phyloP scores from a whole-genome alignment of 2,888 invertebrate species.

The Campoplex nolae region DNA sequence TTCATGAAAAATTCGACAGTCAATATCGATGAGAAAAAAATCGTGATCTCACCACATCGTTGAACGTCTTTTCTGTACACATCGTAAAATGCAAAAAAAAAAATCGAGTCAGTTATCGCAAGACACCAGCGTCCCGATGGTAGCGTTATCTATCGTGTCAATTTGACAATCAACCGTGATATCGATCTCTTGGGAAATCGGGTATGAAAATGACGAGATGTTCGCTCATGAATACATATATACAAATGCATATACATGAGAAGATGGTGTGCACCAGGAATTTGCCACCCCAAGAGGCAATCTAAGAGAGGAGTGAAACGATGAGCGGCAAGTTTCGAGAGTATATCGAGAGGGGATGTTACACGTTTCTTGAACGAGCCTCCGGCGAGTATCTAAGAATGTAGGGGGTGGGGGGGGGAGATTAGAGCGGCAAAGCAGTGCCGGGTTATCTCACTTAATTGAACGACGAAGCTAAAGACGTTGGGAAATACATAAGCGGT shows the following conservation, averaged over 20 bases:
- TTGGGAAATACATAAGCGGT: slow-evolving; percentile 44
- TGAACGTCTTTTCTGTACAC: background rate
- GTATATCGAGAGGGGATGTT: slow-evolving; percentile 44
- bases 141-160: slow-evolving; percentile 43
- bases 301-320: slow-evolving; percentile 17
- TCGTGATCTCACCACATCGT: background rate
- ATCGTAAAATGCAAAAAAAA: background rate
- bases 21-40: slow-evolving; percentile 1
- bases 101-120: slow-evolving; percentile 2
- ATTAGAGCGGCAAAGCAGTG: slow-evolving; percentile 31
- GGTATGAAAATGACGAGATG: slow-evolving; percentile 25
- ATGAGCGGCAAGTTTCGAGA: slow-evolving; percentile 48
- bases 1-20: background rate
- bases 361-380: slow-evolving; percentile 37
- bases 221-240: slow-evolving; percentile 6
- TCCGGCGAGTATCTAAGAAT: slow-evolving; percentile 13
- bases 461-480: slow-evolving; percentile 62
- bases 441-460: slow-evolving; percentile 64
- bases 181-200: slow-evolving; percentile 65
- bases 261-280: background rate
- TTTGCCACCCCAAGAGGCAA: slow-evolving; percentile 18
- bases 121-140: slow-evolving; percentile 21
- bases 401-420: background rate
- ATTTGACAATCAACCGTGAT: slow-evolving; percentile 63
- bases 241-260: slow-evolving; percentile 9